Evolutionary conservation across 2,888 invertebrate genomes (phyloP).

Genomic region (Macrophya annulata): DNA sequence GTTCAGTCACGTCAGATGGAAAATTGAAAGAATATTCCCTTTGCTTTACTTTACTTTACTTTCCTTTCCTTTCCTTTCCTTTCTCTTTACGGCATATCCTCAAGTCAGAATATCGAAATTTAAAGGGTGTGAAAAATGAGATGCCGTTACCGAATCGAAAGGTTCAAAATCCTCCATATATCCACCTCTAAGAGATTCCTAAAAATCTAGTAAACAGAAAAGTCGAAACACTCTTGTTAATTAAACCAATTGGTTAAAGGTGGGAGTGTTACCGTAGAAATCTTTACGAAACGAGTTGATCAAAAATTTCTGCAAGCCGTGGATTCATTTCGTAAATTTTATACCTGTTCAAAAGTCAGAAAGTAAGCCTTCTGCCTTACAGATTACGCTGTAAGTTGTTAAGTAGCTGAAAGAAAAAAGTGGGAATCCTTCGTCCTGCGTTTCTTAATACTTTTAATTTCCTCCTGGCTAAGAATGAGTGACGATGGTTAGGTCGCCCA

Average conservation of each 20-base stretch:
- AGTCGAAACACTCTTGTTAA: slow-evolving; percentile 14
- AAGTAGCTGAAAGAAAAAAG: neutral
- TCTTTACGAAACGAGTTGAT: neutral
- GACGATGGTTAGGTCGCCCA: neutral
- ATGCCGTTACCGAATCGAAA: neutral
- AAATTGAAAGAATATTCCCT: neutral
- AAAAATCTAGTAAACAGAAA: neutral
- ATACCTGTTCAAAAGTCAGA: neutral
- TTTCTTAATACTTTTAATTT: slow-evolving; percentile 36
- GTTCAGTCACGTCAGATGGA: neutral
- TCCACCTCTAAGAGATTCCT: neutral
- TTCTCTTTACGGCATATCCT: neutral
- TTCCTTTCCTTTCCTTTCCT: neutral
- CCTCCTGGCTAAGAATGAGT: neutral
- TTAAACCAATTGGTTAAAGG: neutral
- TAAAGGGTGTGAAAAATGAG: neutral
- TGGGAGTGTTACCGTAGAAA: neutral
- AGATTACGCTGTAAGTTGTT: neutral
- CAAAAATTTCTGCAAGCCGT: neutral
- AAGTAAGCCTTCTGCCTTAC: too few species aligned
- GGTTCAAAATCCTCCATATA: neutral
- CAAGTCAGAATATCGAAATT: too few species aligned
- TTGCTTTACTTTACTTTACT: neutral
- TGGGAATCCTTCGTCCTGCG: neutral
- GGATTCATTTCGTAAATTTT: neutral